phyloP scores from a whole-genome alignment of 2,113 vertebrate species.

The Prunella fulvescens region DNA sequence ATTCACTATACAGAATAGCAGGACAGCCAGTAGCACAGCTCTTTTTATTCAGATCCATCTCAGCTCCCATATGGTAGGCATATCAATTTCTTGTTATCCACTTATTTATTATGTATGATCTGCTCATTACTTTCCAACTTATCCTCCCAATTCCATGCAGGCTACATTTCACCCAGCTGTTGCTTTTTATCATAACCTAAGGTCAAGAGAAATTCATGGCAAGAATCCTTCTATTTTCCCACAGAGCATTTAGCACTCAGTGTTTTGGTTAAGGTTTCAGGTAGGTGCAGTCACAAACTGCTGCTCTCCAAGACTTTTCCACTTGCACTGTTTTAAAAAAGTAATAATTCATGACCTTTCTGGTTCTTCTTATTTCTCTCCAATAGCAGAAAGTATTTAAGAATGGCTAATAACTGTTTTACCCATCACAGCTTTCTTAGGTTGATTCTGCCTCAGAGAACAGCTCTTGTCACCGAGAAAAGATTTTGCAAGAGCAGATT shows the following conservation, averaged over 20 bases:
- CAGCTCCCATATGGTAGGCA: slow-evolving; percentile 9
- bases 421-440: neutral
- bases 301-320: neutral
- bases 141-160: neutral
- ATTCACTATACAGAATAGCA: neutral
- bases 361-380: neutral
- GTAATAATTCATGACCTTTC: neutral
- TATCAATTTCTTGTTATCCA: slow-evolving; percentile 51
- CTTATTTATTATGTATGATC: slow-evolving; percentile 58
- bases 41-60: neutral
- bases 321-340: neutral
- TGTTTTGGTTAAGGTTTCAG: neutral
- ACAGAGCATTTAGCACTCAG: neutral
- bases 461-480: neutral
- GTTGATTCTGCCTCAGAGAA: neutral
- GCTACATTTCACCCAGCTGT: slow-evolving; percentile 44
- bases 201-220: neutral
- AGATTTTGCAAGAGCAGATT: neutral
- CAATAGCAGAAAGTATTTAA: neutral
- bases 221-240: slow-evolving; percentile 13
- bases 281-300: neutral
- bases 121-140: slow-evolving; percentile 20
- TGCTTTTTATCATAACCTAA: slow-evolving; percentile 3
- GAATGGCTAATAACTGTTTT: neutral
- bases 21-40: neutral